Percentiles rank a stretch among this genome's conserved stretches.
These are phyloP conservation scores for Elymnias hypermnestra DNA, from an alignment of 1,140 invertebrate genomes.

Conservation along the genomic window DNA sequence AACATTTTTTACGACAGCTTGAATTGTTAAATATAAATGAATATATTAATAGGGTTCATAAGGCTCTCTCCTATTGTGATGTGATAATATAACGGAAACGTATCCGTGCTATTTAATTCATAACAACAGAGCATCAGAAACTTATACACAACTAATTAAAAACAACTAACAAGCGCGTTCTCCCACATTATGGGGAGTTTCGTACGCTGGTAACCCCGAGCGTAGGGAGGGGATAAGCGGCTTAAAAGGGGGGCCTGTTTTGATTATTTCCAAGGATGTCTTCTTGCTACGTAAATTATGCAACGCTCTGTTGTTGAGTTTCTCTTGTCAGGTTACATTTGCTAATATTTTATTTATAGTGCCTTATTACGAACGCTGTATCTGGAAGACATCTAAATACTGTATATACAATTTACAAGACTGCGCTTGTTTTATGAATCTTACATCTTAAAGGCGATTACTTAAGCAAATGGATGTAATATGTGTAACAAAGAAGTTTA, in stretches of 20 bases:
- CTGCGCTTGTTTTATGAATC: too few species aligned
- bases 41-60: too few species aligned
- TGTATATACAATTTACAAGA: too few species aligned
- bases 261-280: constrained; percentile 70
- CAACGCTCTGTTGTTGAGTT: constrained; percentile 29
- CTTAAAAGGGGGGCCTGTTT: constrained; percentile 58
- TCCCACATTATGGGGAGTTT: constrained; percentile 36
- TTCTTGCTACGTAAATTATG: constrained; percentile 68
- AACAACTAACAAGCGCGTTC: constrained; percentile 53
- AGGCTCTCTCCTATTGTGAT: neutral
- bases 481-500: too few species aligned
- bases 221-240: constrained; percentile 50
- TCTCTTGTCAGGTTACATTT: constrained; percentile 8
- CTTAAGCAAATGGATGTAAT: too few species aligned
- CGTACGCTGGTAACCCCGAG: constrained; percentile 26
- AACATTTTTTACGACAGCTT: too few species aligned
- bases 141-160: constrained; percentile 49
- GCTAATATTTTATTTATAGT: constrained; percentile 17
- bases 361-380: neutral
- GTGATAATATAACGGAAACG: neutral
- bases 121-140: constrained; percentile 17
- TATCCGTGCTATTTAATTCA: too few species aligned
- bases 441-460: too few species aligned
- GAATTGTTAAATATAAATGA: too few species aligned
- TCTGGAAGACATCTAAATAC: too few species aligned